Conservation (phyloP, 2,888 invertebrate species). For the Mellilla xanthometata region DNA sequence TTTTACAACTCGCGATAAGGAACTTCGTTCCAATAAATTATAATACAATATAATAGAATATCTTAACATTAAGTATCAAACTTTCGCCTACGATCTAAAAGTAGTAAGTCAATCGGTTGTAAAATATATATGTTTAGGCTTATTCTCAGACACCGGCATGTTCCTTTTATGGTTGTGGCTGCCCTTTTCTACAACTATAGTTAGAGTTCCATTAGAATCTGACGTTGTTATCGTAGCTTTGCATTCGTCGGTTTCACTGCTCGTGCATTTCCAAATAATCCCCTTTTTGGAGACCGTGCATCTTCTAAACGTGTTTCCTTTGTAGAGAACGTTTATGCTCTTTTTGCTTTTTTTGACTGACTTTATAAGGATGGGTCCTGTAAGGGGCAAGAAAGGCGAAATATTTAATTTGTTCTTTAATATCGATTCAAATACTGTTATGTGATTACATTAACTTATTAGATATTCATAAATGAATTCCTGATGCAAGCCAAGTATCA, state of each 20-base stretch:
- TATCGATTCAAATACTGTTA: no score
- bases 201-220: slow-evolving; percentile 46
- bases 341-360: slow-evolving; percentile 51
- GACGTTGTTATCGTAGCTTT: slow-evolving; percentile 55
- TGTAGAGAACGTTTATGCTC: slow-evolving; percentile 48
- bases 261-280: slow-evolving; percentile 65
- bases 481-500: no score
- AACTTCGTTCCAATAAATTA: no score
- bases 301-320: slow-evolving; percentile 52
- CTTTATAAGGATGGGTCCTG: slow-evolving; percentile 67
- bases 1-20: no score
- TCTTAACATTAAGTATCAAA: no score
- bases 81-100: no score
- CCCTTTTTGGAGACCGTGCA: slow-evolving; percentile 68
- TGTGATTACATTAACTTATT: no score
- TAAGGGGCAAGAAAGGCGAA: slow-evolving; percentile 18
- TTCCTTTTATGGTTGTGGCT: slow-evolving; percentile 53
- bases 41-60: no score
- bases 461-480: no score
- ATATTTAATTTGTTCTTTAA: no score
- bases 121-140: slow-evolving; percentile 72
- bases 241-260: slow-evolving; percentile 59
- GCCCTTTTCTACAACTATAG: slow-evolving; percentile 52
- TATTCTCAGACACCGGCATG: slow-evolving; percentile 34
- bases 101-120: slow-evolving; percentile 44